phyloP scores from a whole-genome alignment of 2,797 vertebrate genomes.

The Staurois parvus region DNA sequence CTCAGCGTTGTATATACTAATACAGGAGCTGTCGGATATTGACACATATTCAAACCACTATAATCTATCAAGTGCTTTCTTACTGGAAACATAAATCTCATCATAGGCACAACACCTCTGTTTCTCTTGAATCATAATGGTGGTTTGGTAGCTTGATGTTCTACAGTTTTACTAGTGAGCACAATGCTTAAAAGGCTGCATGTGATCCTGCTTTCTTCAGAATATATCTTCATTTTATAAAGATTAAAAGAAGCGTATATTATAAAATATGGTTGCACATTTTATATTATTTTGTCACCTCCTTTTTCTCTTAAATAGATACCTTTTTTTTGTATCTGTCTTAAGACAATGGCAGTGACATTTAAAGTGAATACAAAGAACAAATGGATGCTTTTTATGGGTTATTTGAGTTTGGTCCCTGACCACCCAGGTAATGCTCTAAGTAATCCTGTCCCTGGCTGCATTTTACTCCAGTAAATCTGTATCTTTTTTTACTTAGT shows the following conservation, averaged over 20 bases:
- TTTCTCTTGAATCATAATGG: not conserved
- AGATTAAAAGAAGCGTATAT: not conserved
- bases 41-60: not conserved
- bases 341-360: not conserved
- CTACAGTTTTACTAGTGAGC: not conserved
- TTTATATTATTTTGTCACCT: not conserved
- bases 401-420: not conserved
- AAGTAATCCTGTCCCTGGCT: no score
- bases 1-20: not conserved
- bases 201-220: not conserved
- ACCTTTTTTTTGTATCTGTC: not conserved
- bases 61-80: not conserved
- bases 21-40: not conserved
- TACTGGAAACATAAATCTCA: not conserved
- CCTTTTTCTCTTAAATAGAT: no score
- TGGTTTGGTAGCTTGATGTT: not conserved
- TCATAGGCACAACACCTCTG: not conserved
- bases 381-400: no score
- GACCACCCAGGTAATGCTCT: not conserved
- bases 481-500: no score
- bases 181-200: not conserved
- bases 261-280: not conserved
- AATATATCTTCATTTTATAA: not conserved
- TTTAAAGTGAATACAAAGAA: not conserved
- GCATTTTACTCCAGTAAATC: no score